phyloP scores from a whole-genome alignment of 2,113 vertebrate species.

The Egretta garzetta region DNA sequence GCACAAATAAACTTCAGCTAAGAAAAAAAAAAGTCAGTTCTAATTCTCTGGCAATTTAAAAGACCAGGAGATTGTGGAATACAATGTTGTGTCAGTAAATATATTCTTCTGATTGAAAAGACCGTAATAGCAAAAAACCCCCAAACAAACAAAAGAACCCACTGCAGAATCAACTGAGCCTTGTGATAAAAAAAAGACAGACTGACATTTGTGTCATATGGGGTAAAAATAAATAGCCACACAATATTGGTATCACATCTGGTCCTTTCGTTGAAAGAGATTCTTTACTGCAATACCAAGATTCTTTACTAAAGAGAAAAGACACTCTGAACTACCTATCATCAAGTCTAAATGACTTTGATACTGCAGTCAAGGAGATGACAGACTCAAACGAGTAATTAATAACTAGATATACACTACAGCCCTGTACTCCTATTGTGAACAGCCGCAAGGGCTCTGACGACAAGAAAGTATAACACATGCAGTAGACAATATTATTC shows the following conservation, averaged over 20 bases:
- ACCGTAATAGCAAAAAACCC: fast-evolving
- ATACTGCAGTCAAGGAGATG: not conserved
- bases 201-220: not conserved
- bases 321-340: not conserved
- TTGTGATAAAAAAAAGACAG: not conserved
- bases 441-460: not conserved
- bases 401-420: not conserved
- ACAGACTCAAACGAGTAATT: not conserved
- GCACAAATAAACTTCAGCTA: not conserved
- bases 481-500: not conserved
- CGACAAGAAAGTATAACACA: not conserved
- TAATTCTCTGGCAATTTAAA: not conserved
- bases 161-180: not conserved
- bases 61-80: not conserved
- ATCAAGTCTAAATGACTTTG: not conserved
- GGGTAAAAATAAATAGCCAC: not conserved
- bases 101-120: not conserved
- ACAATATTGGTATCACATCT: not conserved
- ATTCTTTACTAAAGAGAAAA: not conserved
- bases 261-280: not conserved
- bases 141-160: not conserved
- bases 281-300: not conserved
- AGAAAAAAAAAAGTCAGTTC: not conserved
- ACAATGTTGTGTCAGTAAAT: not conserved
- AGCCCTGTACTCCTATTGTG: not conserved